phyloP scores from a whole-genome alignment of 2,797 vertebrate species.

The Anguilla pacifica region DNA sequence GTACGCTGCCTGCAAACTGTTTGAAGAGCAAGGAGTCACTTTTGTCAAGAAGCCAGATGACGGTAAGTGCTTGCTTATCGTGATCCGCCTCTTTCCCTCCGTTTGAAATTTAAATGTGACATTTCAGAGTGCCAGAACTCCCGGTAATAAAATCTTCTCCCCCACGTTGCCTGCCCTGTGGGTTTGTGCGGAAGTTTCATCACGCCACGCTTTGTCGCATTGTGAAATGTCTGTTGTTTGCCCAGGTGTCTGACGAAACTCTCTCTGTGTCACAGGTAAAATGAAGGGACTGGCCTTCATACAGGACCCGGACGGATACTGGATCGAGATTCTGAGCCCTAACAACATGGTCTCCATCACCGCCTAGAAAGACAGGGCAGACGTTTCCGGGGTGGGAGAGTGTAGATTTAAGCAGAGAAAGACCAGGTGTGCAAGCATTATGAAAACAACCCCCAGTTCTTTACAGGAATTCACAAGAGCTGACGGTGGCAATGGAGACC shows the following conservation, averaged over 20 bases:
- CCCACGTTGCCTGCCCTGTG: neutral
- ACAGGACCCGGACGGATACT: constrained; percentile 98
- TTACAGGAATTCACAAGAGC: neutral
- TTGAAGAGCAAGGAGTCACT: constrained; percentile 90
- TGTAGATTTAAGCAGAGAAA: constrained; percentile 28
- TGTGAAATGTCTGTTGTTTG: neutral
- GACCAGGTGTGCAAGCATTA: neutral
- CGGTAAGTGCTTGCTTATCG: constrained; percentile 71
- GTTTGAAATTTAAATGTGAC: constrained; percentile 13
- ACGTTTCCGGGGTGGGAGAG: neutral
- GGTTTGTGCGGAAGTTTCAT: neutral
- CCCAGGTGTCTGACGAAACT: neutral
- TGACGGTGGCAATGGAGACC: neutral
- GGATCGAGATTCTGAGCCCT: constrained; percentile 98
- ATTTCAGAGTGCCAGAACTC: neutral
- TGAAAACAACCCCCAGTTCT: neutral
- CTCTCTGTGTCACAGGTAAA: constrained; percentile 78
- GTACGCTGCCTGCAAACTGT: constrained; percentile 86
- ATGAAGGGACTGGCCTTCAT: constrained; percentile 98
- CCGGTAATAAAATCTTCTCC: neutral
- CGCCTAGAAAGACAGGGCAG: constrained; percentile 58
- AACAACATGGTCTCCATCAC: constrained; percentile 85
- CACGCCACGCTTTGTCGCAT: neutral
- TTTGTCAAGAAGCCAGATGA: constrained; percentile 97
- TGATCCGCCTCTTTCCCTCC: neutral